Conservation (phyloP, 30 jellyfish, hydroid and myxozoan species). For the Catostylus mosaicus region DNA sequence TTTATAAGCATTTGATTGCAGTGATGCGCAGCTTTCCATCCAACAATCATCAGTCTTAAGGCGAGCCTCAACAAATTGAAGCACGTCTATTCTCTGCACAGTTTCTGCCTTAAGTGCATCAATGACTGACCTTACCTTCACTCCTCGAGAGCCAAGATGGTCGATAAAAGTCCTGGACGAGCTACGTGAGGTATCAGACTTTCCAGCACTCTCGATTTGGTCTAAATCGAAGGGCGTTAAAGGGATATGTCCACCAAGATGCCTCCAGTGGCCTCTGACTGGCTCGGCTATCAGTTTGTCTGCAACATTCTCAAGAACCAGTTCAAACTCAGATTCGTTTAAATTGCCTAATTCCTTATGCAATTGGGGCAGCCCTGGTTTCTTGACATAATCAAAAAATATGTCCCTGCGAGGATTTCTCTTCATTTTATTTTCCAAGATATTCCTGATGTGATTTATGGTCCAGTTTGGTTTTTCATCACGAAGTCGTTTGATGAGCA, state of each 20-base stretch:
- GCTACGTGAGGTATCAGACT: not conserved
- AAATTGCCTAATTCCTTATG: constrained; percentile 7
- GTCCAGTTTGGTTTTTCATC: not conserved
- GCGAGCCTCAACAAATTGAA: not conserved
- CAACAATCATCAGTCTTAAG: constrained; percentile 7
- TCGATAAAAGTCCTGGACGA: constrained; percentile 16
- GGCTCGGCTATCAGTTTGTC: constrained; percentile 13
- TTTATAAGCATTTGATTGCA: too few species aligned
- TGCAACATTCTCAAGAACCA: constrained; percentile 25
- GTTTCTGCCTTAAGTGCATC: not conserved
- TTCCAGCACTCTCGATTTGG: constrained; percentile 4
- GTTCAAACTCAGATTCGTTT: constrained; percentile 4
- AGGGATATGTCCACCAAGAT: constrained; percentile 20
- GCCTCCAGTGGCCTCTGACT: constrained; percentile 22
- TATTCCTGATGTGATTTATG: not conserved
- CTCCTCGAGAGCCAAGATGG: not conserved
- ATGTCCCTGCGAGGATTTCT: not conserved
- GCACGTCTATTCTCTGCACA: constrained; percentile 8
- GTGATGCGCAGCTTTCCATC: constrained; percentile 8
- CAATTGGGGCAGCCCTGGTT: not conserved
- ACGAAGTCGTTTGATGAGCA: not conserved
- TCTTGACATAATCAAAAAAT: not conserved
- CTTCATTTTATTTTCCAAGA: constrained; percentile 8
- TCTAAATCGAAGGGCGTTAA: not conserved
- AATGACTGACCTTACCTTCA: not conserved